Evolutionary conservation across 2,888 invertebrate genomes (phyloP).

Genomic region (Cyrtodaria siliqua): DNA sequence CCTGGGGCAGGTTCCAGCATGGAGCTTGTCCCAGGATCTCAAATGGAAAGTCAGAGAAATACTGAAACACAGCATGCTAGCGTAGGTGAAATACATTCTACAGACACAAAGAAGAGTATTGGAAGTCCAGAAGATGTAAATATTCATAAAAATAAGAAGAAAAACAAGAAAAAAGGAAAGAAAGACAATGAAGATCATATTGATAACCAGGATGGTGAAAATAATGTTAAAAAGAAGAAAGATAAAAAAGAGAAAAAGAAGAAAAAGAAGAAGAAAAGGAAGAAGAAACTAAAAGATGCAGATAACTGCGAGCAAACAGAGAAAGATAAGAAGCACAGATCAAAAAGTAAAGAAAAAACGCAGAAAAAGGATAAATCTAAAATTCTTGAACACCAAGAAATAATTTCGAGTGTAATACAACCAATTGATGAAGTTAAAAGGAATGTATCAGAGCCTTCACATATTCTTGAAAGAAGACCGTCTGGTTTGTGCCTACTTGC

Average conservation of each 20-base stretch:
- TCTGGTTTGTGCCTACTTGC: background rate
- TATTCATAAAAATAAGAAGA: slow-evolving; percentile 35
- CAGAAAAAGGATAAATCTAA: background rate
- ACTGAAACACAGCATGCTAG: background rate
- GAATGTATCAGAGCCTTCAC: background rate
- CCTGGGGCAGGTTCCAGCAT: slow-evolving; percentile 64
- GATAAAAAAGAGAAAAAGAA: background rate
- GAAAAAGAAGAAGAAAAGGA: slow-evolving; percentile 2
- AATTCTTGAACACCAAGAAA: background rate
- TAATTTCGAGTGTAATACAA: background rate
- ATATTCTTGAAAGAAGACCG: too few relatives aligned
- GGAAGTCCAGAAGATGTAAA: slow-evolving; percentile 10
- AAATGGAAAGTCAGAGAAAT: slow-evolving; percentile 18
- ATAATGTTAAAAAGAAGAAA: background rate
- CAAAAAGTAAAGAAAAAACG: background rate
- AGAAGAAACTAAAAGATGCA: background rate
- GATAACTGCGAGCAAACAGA: background rate
- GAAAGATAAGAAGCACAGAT: background rate
- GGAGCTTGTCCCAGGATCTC: slow-evolving; percentile 66
- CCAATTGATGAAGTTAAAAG: background rate
- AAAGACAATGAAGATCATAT: slow-evolving; percentile 10
- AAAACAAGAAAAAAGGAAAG: slow-evolving; percentile 11
- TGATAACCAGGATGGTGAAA: slow-evolving; percentile 32
- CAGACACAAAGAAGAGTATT: slow-evolving; percentile 4
- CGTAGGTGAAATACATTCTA: background rate